Evolutionary conservation across 1,140 invertebrate genomes (phyloP).

Genomic region (Drosophila sp.): DNA sequence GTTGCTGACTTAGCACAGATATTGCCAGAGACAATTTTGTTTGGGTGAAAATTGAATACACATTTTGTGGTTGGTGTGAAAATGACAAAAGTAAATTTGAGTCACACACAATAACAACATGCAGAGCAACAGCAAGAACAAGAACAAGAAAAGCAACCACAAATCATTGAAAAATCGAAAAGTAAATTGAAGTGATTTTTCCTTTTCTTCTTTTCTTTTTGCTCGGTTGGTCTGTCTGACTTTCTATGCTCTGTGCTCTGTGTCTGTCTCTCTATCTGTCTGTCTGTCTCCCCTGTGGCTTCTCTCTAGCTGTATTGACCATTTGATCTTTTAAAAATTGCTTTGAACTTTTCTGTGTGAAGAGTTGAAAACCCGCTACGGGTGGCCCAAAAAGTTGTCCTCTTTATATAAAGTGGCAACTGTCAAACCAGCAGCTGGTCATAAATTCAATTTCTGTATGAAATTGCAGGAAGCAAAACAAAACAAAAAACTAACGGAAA

Average conservation of each 20-base stretch:
- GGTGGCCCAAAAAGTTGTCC: constrained; percentile 2
- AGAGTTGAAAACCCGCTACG: neutral
- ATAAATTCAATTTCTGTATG: constrained; percentile 70
- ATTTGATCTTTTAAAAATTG: constrained; percentile 70
- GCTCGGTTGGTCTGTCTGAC: constrained; percentile 19
- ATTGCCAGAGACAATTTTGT: constrained; percentile 31
- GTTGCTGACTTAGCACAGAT: constrained; percentile 6
- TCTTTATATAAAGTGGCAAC: constrained; percentile 8
- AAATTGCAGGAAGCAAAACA: constrained; percentile 45
- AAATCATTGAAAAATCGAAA: constrained; percentile 65
- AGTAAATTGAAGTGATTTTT: constrained; percentile 79
- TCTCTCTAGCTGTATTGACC: constrained; percentile 34
- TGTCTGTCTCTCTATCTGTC: constrained; percentile 38
- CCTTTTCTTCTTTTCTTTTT: constrained; percentile 28
- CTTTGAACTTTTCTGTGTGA: constrained; percentile 66
- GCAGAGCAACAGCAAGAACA: constrained; percentile 31
- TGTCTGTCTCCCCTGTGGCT: constrained; percentile 14
- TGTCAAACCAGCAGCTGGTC: constrained; percentile 32
- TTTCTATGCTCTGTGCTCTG: too few relatives aligned
- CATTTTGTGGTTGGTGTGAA: constrained; percentile 56
- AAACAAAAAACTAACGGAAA: neutral
- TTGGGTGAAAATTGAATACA: constrained; percentile 30
- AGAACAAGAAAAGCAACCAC: constrained; percentile 48
- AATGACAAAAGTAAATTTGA: constrained; percentile 54
- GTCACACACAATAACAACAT: constrained; percentile 26